Conservation (phyloP, 2,797 vertebrate species). For the Oreortyx pictus region DNA sequence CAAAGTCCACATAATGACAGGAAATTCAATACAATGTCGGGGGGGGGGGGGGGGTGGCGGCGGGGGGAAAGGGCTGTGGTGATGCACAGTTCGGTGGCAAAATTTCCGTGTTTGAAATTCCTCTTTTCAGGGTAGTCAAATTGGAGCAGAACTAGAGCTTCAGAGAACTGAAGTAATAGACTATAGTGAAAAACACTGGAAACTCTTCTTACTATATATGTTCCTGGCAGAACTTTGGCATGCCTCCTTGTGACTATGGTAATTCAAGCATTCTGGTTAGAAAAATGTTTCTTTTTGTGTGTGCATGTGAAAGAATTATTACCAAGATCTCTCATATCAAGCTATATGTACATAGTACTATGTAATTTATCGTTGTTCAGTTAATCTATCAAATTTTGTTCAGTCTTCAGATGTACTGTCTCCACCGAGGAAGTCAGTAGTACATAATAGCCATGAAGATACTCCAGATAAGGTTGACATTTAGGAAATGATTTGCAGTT, state of each 20-base stretch:
- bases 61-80: not conserved
- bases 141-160: not conserved
- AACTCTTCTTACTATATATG: not conserved
- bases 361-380: not conserved
- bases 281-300: not conserved
- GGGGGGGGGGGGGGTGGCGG: too few species aligned
- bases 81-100: not conserved
- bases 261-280: not conserved
- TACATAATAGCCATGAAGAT: not conserved
- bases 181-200: not conserved
- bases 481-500: not conserved
- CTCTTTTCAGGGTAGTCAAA: not conserved
- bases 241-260: not conserved
- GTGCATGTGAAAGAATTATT: not conserved
- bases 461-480: not conserved
- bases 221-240: not conserved
- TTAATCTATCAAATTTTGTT: not conserved
- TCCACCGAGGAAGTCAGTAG: not conserved
- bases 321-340: not conserved
- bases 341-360: not conserved
- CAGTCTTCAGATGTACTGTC: not conserved
- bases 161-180: not conserved
- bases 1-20: not conserved
- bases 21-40: not conserved
- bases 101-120: not conserved